Evolutionary conservation across 2,888 invertebrate species (phyloP), one percentile per base, ranked within the genome.

Genomic region (Thera britannica): DNA sequence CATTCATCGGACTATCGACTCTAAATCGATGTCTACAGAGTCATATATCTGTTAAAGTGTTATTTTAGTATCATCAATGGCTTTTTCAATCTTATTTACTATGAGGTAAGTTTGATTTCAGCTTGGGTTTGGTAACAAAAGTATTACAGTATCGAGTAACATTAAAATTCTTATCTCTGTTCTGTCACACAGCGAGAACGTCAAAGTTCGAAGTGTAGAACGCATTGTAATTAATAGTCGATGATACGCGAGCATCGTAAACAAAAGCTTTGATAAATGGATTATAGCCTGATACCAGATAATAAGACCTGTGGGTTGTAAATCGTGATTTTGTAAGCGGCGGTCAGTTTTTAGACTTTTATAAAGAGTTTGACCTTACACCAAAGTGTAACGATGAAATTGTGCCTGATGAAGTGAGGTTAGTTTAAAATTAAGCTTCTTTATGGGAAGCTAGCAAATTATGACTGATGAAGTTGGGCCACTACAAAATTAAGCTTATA

Each of bases 221-320:
- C 90, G 91, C 87, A 91, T 89, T 87, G 89, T 93, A 93, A 93
- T 93, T 93, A 93, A 93, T 93, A 92, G 93, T 89, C 90, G 91
- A 92, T 92, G 93, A 93, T 93, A 92, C 90, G 90, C 89, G 82
- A 88, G 91, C 90, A 90, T 92, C 90, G 93, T 93, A 93, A 93
- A 93, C 93, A 93, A 93, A 93, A 91, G 91, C 90, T 79, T 88
- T 93, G 93, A 93, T 93, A 93, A 93, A 93, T 93, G 93, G 92
- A 93, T 93, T 92, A 92, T 83, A 84, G 81, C 72, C 80, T 90
- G 90, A 90, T 93, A 93, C 86, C 83, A 89, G 93, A 93, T 93
- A 90, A 90, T 90, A 87, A 83, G 85, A 85, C 84, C 83, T 85
- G 88, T 88, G 84, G 88, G 89, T 88, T 90, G 90, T 91, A 91